Percentiles rank a stretch among this genome's conserved stretches.
Conservation (phyloP, 2,113 vertebrate species). For the Sinocyclocheilus maitianheensis region DNA sequence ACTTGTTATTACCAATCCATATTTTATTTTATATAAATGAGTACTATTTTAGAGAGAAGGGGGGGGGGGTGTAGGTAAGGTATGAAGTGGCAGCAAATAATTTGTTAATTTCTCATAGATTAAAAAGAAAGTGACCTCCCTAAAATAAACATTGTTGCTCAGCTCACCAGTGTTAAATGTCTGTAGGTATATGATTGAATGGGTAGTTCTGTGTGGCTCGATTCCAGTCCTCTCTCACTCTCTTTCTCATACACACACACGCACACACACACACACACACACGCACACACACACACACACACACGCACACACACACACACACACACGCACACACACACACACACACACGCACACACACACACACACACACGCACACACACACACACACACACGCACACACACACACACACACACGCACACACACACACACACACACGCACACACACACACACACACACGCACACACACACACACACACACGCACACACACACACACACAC, state of each 20-base stretch:
- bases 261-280: background rate
- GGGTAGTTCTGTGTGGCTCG: background rate
- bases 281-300: background rate
- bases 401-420: too few relatives aligned
- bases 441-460: background rate
- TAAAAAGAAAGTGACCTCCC: constrained; percentile 28
- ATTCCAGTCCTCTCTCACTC: background rate
- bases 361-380: too few relatives aligned
- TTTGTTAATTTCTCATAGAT: constrained; percentile 28
- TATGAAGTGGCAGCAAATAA: background rate
- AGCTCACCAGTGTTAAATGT: constrained; percentile 1
- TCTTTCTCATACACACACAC: background rate
- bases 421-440: too few relatives aligned
- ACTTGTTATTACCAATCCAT: background rate
- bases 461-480: too few relatives aligned
- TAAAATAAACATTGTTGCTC: constrained; percentile 28
- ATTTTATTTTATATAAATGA: background rate
- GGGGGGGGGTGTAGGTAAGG: too few relatives aligned
- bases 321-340: too few relatives aligned
- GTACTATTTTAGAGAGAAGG: background rate
- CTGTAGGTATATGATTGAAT: background rate
- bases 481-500: background rate
- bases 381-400: too few relatives aligned
- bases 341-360: too few relatives aligned
- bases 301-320: background rate